Conservation (phyloP, 2,797 vertebrate species). For the Liparis tanakae region DNA sequence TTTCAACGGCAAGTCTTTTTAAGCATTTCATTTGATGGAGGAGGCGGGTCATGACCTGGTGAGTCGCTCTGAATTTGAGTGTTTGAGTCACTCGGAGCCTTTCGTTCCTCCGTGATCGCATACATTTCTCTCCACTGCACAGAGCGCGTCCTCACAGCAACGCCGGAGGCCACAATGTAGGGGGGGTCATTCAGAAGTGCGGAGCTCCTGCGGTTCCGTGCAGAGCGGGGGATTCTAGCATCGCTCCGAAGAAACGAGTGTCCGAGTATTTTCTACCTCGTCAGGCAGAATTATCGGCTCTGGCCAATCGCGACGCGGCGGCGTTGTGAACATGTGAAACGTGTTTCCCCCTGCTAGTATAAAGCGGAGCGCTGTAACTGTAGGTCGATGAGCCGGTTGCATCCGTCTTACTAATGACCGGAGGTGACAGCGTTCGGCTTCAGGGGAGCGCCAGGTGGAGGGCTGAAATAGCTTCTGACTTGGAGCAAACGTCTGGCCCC, state of each 20-base stretch:
- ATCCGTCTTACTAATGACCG: constrained; percentile 78
- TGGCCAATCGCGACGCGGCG: constrained; percentile 25
- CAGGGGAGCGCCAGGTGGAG: constrained; percentile 73
- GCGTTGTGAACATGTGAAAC: constrained; percentile 23
- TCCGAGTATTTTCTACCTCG: constrained; percentile 26
- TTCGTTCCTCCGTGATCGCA: constrained; percentile 17
- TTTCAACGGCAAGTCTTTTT: no score
- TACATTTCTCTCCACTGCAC: not conserved
- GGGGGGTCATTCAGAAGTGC: constrained; percentile 31
- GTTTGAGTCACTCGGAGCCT: constrained; percentile 36
- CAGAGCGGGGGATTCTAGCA: constrained; percentile 11
- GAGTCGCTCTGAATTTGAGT: constrained; percentile 30
- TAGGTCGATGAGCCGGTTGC: constrained; percentile 48
- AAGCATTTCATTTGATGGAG: constrained; percentile 12
- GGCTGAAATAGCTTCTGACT: constrained; percentile 77
- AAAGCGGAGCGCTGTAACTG: constrained; percentile 39
- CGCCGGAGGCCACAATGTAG: constrained; percentile 20
- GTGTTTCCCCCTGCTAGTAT: constrained; percentile 7
- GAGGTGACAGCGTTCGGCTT: constrained; percentile 72
- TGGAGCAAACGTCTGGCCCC: constrained; percentile 70
- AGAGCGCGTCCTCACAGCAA: not conserved
- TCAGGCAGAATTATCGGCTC: constrained; percentile 28
- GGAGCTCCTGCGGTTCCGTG: constrained; percentile 13
- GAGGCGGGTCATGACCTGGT: constrained; percentile 36
- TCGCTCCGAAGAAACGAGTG: constrained; percentile 24